Conservation (phyloP, 2,113 vertebrate genomes). For the Jaculus jaculus region DNA sequence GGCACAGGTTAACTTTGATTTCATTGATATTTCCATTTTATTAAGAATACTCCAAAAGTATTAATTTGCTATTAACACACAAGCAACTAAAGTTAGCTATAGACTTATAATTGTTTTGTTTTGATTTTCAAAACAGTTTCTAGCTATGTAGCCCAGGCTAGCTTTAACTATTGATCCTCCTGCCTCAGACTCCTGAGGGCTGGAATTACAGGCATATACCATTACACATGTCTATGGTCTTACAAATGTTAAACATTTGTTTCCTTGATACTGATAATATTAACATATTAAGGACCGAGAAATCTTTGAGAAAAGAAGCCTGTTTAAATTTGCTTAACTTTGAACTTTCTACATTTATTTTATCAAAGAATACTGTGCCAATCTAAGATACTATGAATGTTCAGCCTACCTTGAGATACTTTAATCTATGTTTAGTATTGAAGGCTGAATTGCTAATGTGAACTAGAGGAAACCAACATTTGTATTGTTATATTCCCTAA, state of each 20-base stretch:
- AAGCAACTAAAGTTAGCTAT: not conserved
- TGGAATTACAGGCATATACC: too few relatives aligned
- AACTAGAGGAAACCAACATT: not conserved
- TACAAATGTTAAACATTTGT: not conserved
- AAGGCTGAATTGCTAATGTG: not conserved
- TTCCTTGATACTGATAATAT: not conserved
- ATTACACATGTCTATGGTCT: too few relatives aligned
- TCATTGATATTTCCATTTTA: too few relatives aligned
- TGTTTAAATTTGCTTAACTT: not conserved
- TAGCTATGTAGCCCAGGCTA: too few relatives aligned
- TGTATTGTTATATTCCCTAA: not conserved
- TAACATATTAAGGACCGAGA: not conserved
- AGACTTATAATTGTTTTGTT: too few relatives aligned
- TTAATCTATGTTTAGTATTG: not conserved
- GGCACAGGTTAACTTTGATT: not conserved
- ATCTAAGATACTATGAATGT: not conserved
- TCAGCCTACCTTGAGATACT: not conserved
- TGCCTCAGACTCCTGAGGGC: too few relatives aligned
- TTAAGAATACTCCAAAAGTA: too few relatives aligned
- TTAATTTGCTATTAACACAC: not conserved
- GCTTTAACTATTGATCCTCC: too few relatives aligned
- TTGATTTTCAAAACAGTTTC: too few relatives aligned
- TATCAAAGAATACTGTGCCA: not conserved
- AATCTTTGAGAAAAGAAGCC: not conserved
- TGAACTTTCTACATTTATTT: not conserved